These are phyloP conservation scores for Picus viridis DNA, from an alignment of 2,797 vertebrate species.

Conservation along the genomic window DNA sequence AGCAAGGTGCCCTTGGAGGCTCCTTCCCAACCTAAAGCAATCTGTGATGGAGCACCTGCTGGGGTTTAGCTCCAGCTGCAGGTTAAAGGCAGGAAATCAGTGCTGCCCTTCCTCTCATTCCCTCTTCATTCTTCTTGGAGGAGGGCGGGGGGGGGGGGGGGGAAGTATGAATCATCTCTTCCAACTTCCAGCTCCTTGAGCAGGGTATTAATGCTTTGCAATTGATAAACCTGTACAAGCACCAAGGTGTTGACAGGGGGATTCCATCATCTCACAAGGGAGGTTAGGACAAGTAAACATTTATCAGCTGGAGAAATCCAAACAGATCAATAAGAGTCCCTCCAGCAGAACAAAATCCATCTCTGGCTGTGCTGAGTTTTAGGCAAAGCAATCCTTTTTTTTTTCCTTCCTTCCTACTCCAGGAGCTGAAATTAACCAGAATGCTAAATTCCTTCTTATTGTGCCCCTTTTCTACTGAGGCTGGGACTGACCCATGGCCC, in stretches of 20 bases:
- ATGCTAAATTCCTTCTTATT: neutral
- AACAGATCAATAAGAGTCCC: neutral
- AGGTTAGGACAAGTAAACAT: neutral
- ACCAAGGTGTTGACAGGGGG: neutral
- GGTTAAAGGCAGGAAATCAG: neutral
- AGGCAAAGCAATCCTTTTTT: neutral
- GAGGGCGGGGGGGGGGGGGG: too few species aligned
- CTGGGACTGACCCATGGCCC: too few species aligned
- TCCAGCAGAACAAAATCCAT: neutral
- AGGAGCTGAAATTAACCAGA: neutral
- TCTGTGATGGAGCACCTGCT: too few species aligned
- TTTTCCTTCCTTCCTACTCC: neutral
- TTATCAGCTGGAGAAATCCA: neutral
- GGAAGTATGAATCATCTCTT: neutral
- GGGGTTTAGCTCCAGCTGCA: too few species aligned
- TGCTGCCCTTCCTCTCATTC: neutral
- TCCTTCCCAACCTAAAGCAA: too few species aligned
- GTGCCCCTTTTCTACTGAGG: neutral
- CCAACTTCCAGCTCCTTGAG: neutral
- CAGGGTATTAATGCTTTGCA: accelerated
- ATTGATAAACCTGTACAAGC: neutral
- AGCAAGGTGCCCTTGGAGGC: too few species aligned
- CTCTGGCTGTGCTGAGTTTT: neutral
- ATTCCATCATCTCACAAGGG: neutral
- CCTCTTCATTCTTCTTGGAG: neutral